phyloP scores from a whole-genome alignment of 2,797 vertebrate genomes.

The Rhinatrema bivittatum region DNA sequence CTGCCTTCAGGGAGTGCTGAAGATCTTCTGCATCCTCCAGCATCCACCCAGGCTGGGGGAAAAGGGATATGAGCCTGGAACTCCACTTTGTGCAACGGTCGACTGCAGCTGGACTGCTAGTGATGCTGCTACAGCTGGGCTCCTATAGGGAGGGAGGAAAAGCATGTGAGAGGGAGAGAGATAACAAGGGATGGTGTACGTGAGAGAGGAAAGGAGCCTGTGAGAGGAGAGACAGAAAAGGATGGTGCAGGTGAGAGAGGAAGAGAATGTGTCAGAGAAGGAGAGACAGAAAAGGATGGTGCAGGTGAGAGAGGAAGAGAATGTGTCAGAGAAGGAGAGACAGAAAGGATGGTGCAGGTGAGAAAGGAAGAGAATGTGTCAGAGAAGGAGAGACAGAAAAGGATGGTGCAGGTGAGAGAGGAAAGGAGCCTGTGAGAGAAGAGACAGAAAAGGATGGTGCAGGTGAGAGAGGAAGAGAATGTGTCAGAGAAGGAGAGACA shows the following conservation, averaged over 20 bases:
- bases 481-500: too few species aligned
- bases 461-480: too few species aligned
- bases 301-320: not conserved
- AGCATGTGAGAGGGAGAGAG: not conserved
- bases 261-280: slow-evolving; percentile 1
- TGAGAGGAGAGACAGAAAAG: slow-evolving; percentile 21
- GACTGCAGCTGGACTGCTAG: not conserved
- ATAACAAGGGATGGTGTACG: slow-evolving; percentile 21
- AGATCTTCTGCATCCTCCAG: too few species aligned
- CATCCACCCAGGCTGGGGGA: too few species aligned
- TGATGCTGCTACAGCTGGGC: not conserved
- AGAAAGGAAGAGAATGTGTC: not conserved
- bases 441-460: too few species aligned
- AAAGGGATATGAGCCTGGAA: too few species aligned
- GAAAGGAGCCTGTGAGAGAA: too few species aligned
- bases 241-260: slow-evolving; percentile 12
- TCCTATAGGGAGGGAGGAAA: not conserved
- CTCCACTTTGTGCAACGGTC: too few species aligned
- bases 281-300: slow-evolving; percentile 4
- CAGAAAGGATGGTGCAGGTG: not conserved
- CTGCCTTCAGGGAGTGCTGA: too few species aligned
- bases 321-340: not conserved
- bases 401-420: too few species aligned
- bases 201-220: slow-evolving; percentile 1
- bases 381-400: not conserved